Evolutionary conservation across 1,140 invertebrate genomes (phyloP), one percentile per base, ranked within the genome.

Genomic region (Manduca sexta): DNA sequence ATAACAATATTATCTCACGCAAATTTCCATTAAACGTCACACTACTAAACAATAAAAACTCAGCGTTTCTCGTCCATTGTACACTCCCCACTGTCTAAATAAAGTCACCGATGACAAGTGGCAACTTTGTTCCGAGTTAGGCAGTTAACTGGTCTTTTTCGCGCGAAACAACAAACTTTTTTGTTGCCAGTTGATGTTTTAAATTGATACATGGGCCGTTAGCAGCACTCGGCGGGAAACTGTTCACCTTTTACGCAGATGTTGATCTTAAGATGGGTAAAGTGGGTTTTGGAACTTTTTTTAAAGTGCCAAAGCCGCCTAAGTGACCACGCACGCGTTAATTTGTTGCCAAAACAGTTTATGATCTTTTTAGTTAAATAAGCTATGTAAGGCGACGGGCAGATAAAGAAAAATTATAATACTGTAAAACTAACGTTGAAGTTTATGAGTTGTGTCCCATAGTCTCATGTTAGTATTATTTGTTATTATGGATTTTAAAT

Each of bases 51-150:
- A 11, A 34, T 14, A 14, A 13, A 37, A 37, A 37, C 35, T 13
- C 34, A 4, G 34, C 35, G 35, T 37, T 15, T 37, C 0, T 17
- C 16, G 8, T 30, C 41, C 12, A 31, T 13, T 45, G 13, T 45
- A 17, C 16, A 34, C 6, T 13, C 12, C 6, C 30, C 53, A 56
- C 58, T 21, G 47, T 43, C 53, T 69, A 64, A 69, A 77, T 77
- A 74, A 74, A 70, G 21, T 33, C 30, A 31, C 58, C 72, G 69
- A 77, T 77, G 74, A 77, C 69, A 77, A 73, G 64, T 76, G 63
- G 45, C 64, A 41, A 53, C 54, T 53, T 63, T 71, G 58, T 73
- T 65, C 33, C 45, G 21, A 67, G 59, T 71, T 73, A 49, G 59
- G 63, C 67, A 57, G 70, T 72, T 74, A 64, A 59, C 26, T 21